A percentile compares a stretch with the other conserved stretches of the same genome.
Evolutionary conservation across 2,888 invertebrate species (phyloP).

Genomic region (Erpobdella octoculata): DNA sequence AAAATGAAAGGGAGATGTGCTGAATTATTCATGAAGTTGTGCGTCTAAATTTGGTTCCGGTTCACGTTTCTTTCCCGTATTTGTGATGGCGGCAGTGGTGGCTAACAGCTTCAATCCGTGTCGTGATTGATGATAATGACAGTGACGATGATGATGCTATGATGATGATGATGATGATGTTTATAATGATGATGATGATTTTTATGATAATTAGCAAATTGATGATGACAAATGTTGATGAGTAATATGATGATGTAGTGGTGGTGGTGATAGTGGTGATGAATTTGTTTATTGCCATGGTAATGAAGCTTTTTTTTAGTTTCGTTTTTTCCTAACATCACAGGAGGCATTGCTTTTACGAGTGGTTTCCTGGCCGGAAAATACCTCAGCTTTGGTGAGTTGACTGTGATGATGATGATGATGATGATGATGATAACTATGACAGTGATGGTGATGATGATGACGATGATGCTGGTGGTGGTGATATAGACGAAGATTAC

Average conservation of each 20-base stretch:
- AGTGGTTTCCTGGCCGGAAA: constrained; percentile 10
- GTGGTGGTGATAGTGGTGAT: background rate
- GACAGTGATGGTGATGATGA: constrained; percentile 23
- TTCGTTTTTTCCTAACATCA: background rate
- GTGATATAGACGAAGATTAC: background rate
- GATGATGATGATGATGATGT: constrained; percentile 26
- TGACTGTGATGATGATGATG: constrained; percentile 3
- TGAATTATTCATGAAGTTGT: no score
- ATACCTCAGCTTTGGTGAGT: background rate
- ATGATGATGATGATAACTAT: constrained; percentile 25
- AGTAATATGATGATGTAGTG: background rate
- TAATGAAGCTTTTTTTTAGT: background rate
- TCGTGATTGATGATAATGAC: constrained; percentile 13
- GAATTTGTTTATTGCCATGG: background rate
- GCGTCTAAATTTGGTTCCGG: no score
- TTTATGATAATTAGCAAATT: background rate
- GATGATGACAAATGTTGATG: background rate
- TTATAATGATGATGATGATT: constrained; percentile 22
- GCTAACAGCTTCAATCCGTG: background rate
- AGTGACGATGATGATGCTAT: constrained; percentile 24
- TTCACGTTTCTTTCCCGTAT: no score
- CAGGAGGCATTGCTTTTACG: constrained; percentile 9
- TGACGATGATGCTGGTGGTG: constrained; percentile 2
- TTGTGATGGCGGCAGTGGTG: background rate
- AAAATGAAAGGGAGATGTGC: background rate